Evolutionary conservation across 2,113 vertebrate species (phyloP).

Genomic region (Ameiurus melas): DNA sequence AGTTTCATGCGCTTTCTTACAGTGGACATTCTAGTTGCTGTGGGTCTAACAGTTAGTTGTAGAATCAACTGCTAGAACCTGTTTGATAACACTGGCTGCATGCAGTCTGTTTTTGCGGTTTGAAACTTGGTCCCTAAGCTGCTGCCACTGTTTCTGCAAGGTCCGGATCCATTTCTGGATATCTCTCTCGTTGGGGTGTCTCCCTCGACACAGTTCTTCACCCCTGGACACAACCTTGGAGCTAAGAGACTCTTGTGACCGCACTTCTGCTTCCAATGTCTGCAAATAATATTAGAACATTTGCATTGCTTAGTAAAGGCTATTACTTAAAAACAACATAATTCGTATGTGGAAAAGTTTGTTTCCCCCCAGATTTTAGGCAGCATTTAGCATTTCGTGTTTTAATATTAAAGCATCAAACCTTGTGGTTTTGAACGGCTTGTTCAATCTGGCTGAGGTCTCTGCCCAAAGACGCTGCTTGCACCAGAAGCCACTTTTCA

Average conservation of each 20-base stretch:
- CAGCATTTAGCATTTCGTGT: background rate
- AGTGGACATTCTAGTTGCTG: background rate
- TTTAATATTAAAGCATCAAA: conserved; percentile 48
- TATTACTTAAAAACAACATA: background rate
- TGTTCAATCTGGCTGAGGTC: conserved; percentile 78
- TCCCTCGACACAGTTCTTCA: conserved; percentile 71
- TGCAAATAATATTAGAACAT: conserved; percentile 53
- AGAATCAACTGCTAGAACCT: conserved; percentile 67
- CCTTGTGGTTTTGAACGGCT: conserved; percentile 84
- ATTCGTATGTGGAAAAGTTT: background rate
- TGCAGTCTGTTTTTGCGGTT: conserved; percentile 69
- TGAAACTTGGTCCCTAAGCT: conserved; percentile 68
- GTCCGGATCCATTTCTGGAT: conserved; percentile 72
- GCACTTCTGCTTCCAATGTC: conserved; percentile 79
- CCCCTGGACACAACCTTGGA: conserved; percentile 72
- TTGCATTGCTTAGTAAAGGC: background rate
- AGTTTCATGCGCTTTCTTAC: background rate
- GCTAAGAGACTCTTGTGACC: conserved; percentile 74
- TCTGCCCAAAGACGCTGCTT: conserved; percentile 65
- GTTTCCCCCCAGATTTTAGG: background rate
- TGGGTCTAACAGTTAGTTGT: background rate
- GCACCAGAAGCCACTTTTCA: conserved; percentile 73
- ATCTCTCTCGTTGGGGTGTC: conserved; percentile 36
- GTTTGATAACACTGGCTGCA: conserved; percentile 75
- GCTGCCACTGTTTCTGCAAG: conserved; percentile 78